Percentiles rank a stretch among this genome's conserved stretches.
phyloP scores from a whole-genome alignment of 2,888 invertebrate genomes.

The Nezara viridula region DNA sequence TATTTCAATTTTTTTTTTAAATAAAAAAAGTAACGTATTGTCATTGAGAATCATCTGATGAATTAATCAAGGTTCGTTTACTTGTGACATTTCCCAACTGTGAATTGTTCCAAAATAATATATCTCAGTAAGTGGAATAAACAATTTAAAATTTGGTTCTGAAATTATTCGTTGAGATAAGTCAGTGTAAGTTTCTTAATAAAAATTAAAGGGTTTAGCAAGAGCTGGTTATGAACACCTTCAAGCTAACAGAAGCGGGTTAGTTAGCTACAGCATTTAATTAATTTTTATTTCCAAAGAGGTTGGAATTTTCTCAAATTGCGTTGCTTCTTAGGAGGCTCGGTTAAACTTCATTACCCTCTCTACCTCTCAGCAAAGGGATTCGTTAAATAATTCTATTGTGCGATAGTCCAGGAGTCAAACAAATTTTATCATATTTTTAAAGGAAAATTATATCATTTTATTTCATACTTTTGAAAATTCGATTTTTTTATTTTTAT shows the following conservation, averaged over 20 bases:
- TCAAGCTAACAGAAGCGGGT: background rate
- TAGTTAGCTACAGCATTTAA: background rate
- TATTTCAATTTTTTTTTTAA: too few relatives aligned
- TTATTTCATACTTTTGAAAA: too few relatives aligned
- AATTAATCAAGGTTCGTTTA: too few relatives aligned
- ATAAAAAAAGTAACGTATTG: too few relatives aligned
- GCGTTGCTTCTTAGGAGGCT: background rate
- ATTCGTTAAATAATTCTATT: background rate
- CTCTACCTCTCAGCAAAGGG: background rate
- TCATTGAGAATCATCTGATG: too few relatives aligned
- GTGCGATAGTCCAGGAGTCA: background rate
- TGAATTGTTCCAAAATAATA: too few relatives aligned
- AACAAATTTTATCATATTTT: background rate
- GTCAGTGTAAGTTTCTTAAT: background rate
- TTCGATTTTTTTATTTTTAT: too few relatives aligned
- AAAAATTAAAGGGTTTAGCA: background rate
- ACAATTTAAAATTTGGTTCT: background rate
- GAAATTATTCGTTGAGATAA: background rate
- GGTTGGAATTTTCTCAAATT: background rate
- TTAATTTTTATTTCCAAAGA: slow-evolving; percentile 6
- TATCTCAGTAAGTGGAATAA: background rate
- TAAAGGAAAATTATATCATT: too few relatives aligned
- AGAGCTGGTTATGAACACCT: background rate
- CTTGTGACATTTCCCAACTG: too few relatives aligned
- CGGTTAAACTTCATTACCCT: background rate